Percentiles rank a stretch among this genome's conserved stretches.
phyloP scores from a whole-genome alignment of 2,113 vertebrate genomes.

The Scomber scombrus region DNA sequence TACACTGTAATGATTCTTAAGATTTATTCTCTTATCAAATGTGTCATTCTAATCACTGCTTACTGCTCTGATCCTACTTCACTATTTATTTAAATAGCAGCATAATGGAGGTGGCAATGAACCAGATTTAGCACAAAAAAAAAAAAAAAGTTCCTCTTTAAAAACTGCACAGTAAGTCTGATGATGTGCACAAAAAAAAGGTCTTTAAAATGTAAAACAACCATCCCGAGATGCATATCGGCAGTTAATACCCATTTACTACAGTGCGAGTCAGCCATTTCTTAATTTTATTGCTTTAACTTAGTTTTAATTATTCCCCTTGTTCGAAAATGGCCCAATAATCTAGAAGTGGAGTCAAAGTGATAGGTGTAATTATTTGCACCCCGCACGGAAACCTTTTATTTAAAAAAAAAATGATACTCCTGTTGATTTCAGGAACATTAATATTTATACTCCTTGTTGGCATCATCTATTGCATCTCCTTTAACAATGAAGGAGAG shows the following conservation, averaged over 20 bases:
- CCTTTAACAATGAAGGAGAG: slow-evolving; percentile 2
- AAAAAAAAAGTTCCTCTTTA: slow-evolving; percentile 9
- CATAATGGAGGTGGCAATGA: slow-evolving; percentile 26
- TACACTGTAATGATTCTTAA: slow-evolving; percentile 15
- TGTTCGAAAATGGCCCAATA: slow-evolving; percentile 58
- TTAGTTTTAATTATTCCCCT: slow-evolving; percentile 68
- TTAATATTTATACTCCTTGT: slow-evolving; percentile 29
- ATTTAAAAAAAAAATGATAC: slow-evolving; percentile 22
- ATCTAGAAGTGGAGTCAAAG: slow-evolving; percentile 29
- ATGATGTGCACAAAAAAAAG: slow-evolving; percentile 61
- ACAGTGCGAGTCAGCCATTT: slow-evolving; percentile 71
- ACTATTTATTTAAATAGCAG: slow-evolving; percentile 44
- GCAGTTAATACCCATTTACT: slow-evolving; percentile 63
- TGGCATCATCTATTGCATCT: neutral
- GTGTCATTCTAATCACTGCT: slow-evolving; percentile 27
- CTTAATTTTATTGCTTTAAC: slow-evolving; percentile 69
- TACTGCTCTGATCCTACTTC: slow-evolving; percentile 27
- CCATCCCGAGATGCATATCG: slow-evolving; percentile 54
- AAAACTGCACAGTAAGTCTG: slow-evolving; percentile 42
- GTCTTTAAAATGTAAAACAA: slow-evolving; percentile 75
- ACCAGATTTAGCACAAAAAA: neutral
- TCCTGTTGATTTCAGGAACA: slow-evolving; percentile 17
- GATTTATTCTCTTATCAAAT: slow-evolving; percentile 5
- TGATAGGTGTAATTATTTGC: slow-evolving; percentile 42
- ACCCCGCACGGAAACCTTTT: slow-evolving; percentile 26